A percentile compares a stretch with the other conserved stretches of the same genome.
phyloP scores from a whole-genome alignment of 2,797 vertebrate genomes.

The Ambastaia sidthimunki region DNA sequence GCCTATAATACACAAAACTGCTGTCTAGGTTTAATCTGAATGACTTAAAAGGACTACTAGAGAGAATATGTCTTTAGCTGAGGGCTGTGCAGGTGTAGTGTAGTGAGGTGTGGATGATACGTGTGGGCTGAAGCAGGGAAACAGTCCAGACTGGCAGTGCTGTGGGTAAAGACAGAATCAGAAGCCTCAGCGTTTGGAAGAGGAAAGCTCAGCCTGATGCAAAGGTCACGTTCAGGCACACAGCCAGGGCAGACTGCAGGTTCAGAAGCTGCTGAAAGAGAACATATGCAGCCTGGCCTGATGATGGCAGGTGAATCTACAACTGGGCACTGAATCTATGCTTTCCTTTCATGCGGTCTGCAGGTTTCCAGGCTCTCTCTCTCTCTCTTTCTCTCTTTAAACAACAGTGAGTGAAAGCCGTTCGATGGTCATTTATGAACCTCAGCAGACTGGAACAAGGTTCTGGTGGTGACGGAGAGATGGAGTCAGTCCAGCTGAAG shows the following conservation, averaged over 20 bases:
- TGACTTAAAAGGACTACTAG: neutral
- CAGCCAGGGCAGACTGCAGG: slow-evolving; percentile 15
- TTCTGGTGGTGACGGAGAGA: neutral
- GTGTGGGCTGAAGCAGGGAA: slow-evolving; percentile 17
- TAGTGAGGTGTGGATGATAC: neutral
- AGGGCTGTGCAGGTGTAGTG: neutral
- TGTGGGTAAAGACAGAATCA: slow-evolving; percentile 14
- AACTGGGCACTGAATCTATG: slow-evolving; percentile 28
- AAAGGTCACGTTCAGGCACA: slow-evolving; percentile 49
- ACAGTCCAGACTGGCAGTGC: slow-evolving; percentile 27
- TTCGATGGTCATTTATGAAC: slow-evolving; percentile 55
- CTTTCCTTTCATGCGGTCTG: neutral
- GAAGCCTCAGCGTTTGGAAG: slow-evolving; percentile 3
- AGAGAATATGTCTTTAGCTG: neutral
- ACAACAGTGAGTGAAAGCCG: slow-evolving; percentile 22
- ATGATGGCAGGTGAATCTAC: slow-evolving; percentile 39
- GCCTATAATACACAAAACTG: neutral
- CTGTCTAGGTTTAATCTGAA: neutral
- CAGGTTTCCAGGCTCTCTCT: slow-evolving; percentile 11
- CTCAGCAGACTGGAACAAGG: slow-evolving; percentile 35
- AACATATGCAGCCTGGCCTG: slow-evolving; percentile 52
- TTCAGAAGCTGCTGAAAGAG: slow-evolving; percentile 39
- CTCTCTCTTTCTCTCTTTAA: neutral
- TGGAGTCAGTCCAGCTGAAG: slow-evolving; percentile 18
- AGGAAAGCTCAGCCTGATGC: slow-evolving; percentile 16